Evolutionary conservation across 2,797 vertebrate genomes (phyloP).

Genomic region (Poecile montanus): DNA sequence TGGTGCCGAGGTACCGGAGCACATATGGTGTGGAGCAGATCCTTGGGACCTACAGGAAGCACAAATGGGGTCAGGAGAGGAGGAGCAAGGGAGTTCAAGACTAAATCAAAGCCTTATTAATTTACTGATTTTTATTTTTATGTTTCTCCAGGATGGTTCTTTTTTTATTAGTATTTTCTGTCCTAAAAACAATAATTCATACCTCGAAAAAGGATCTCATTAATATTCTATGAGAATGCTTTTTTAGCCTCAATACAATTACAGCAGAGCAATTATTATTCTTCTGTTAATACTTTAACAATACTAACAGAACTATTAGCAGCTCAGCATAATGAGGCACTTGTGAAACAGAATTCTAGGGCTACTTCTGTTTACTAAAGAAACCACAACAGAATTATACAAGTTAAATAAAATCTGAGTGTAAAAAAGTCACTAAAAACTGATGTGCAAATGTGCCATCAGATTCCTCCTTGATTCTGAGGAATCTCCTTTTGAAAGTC

Average conservation of each 20-base stretch:
- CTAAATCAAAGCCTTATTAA: not conserved
- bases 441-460: not conserved
- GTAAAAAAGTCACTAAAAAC: not conserved
- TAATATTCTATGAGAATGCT: constrained; percentile 51
- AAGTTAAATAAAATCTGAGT: not conserved
- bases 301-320: constrained; percentile 43
- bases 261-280: constrained; percentile 24
- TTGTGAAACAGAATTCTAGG: not conserved
- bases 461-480: not conserved
- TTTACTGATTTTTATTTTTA: constrained; percentile 7
- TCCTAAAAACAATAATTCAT: constrained; percentile 17
- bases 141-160: not conserved
- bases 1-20: accelerated
- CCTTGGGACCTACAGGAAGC: not conserved
- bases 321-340: not conserved
- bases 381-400: not conserved
- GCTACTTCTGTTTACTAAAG: constrained; percentile 13
- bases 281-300: constrained; percentile 49
- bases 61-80: not conserved
- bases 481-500: not conserved
- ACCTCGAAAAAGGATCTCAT: constrained; percentile 12
- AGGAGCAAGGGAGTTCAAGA: not conserved
- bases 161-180: not conserved
- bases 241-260: not conserved
- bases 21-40: not conserved